phyloP scores from a whole-genome alignment of 2,888 invertebrate species.

The Sphaeridia pumilis region DNA sequence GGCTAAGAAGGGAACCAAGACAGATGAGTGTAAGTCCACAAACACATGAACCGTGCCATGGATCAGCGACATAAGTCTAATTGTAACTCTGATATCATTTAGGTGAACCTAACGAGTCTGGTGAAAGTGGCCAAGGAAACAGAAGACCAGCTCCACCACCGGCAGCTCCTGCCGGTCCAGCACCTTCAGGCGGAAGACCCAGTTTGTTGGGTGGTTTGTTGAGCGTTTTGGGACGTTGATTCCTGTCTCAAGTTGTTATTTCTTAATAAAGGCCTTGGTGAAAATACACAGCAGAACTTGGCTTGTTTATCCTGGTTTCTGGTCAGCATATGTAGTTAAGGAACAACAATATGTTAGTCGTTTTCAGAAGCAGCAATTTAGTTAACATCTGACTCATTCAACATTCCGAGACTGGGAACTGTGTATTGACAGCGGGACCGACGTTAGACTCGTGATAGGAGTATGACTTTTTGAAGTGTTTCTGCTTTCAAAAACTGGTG shows the following conservation, averaged over 20 bases:
- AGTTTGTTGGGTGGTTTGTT: slow-evolving; percentile 9
- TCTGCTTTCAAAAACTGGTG: too few species aligned
- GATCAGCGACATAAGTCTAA: background rate
- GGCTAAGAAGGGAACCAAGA: slow-evolving; percentile 2
- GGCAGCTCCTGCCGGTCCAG: background rate
- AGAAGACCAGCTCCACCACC: background rate
- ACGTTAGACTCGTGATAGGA: too few species aligned
- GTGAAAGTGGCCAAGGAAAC: background rate
- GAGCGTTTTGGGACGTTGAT: too few species aligned
- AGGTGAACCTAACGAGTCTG: slow-evolving; percentile 12
- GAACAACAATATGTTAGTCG: too few species aligned
- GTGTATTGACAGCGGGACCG: too few species aligned
- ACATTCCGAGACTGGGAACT: too few species aligned
- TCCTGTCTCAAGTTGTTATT: too few species aligned
- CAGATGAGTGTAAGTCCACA: slow-evolving; percentile 12
- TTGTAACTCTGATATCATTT: background rate
- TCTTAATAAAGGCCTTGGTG: background rate
- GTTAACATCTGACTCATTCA: too few species aligned
- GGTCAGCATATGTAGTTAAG: too few species aligned
- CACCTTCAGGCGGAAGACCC: background rate
- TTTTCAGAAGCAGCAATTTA: too few species aligned
- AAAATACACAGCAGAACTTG: background rate
- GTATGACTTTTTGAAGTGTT: too few species aligned
- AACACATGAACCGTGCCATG: background rate
- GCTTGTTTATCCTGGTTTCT: slow-evolving; percentile 12